Conservation (phyloP, 2,888 invertebrate genomes). For the Coelopa pilipes region DNA sequence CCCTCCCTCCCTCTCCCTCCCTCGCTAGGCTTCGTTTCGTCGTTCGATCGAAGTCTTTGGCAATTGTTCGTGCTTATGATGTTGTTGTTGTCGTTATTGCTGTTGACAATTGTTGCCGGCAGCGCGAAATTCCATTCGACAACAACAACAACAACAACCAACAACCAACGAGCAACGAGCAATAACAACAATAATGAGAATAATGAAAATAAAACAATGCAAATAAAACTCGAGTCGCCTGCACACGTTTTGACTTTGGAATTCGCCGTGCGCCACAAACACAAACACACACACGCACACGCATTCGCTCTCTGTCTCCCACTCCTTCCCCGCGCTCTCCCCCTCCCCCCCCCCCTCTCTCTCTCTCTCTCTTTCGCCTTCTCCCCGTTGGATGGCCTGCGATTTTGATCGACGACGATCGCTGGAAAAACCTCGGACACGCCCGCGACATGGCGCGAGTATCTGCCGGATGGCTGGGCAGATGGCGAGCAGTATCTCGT, state of each 20-base stretch:
- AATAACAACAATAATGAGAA: slow-evolving; percentile 21
- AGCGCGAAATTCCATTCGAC: slow-evolving; percentile 28
- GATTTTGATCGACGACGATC: too few relatives aligned
- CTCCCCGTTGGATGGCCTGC: too few relatives aligned
- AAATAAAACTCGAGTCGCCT: not conserved
- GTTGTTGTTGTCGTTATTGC: not conserved
- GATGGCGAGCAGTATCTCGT: too few relatives aligned
- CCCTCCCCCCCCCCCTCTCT: too few relatives aligned
- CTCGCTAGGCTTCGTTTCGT: not conserved
- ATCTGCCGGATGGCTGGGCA: too few relatives aligned
- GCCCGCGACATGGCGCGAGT: too few relatives aligned
- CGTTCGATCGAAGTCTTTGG: not conserved
- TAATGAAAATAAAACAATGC: slow-evolving; percentile 17
- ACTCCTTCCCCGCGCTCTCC: too few relatives aligned
- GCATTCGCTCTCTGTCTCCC: too few relatives aligned
- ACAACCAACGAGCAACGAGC: not conserved
- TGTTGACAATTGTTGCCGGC: not conserved
- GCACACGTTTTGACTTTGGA: slow-evolving; percentile 35
- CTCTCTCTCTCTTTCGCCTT: too few relatives aligned
- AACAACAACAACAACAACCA: slow-evolving; percentile 14
- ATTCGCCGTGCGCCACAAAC: slow-evolving; percentile 3
- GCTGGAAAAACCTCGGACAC: too few relatives aligned
- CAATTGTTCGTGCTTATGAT: not conserved
- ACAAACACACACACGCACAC: not conserved
- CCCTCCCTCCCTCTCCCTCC: not conserved